Evolutionary conservation across 2,113 vertebrate species (phyloP).

Genomic region (Macquaria australasica): DNA sequence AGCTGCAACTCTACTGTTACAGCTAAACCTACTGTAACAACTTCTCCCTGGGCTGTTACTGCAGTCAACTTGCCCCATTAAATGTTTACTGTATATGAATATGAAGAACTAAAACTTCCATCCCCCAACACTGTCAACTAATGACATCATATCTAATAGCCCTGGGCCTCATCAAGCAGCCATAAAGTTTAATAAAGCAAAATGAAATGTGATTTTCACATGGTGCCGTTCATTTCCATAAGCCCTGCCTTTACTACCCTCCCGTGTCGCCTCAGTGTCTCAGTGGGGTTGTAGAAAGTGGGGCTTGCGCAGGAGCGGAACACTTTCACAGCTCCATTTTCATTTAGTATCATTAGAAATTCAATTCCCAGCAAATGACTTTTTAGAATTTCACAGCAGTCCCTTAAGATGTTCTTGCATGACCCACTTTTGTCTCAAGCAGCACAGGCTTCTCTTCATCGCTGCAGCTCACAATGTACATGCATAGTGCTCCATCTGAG

Average conservation of each 20-base stretch:
- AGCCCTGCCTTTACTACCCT: constrained; percentile 67
- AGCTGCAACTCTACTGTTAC: constrained; percentile 35
- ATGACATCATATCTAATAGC: constrained; percentile 65
- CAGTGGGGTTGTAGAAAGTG: constrained; percentile 63
- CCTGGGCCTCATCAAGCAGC: constrained; percentile 65
- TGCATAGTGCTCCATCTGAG: constrained; percentile 7
- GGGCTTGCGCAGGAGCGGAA: constrained; percentile 52
- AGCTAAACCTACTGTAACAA: constrained; percentile 10
- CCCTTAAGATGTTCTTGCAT: constrained; percentile 72
- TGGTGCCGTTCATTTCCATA: constrained; percentile 75
- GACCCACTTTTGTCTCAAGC: constrained; percentile 74
- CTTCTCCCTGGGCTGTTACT: constrained; percentile 5
- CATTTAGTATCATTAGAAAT: constrained; percentile 83
- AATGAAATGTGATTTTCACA: constrained; percentile 78
- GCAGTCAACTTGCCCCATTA: constrained; percentile 33
- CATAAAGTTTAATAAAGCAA: constrained; percentile 77
- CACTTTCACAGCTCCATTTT: constrained; percentile 78
- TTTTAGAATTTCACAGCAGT: constrained; percentile 79
- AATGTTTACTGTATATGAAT: constrained; percentile 52
- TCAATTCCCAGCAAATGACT: constrained; percentile 83
- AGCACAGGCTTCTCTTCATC: constrained; percentile 12
- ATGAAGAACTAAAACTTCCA: constrained; percentile 43
- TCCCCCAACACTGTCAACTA: constrained; percentile 55
- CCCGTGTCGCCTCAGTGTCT: constrained; percentile 60
- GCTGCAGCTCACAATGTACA: constrained; percentile 21